Base-by-base conservation (phyloP, 2,888 invertebrate species). In the Halocaridina rubra region DNA sequence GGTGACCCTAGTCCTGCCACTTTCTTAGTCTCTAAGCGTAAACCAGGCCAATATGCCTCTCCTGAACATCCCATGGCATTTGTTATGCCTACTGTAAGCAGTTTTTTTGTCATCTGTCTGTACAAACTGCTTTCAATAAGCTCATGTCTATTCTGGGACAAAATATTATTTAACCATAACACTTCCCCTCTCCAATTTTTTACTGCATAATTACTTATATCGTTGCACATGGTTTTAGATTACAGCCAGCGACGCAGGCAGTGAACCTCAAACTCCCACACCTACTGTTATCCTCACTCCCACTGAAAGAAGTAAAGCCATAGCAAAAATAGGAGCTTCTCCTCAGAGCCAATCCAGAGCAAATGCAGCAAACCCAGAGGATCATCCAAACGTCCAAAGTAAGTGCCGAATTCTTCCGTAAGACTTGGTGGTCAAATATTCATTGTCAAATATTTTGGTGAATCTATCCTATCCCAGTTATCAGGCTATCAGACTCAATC, bases 31-130 rank as follows among this genome's bases (percentile, higher is more conserved):
- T 71, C 53, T 46, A 82, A 78, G 29, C 19, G 82, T 16, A 82
- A 82, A 46, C 29, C 82, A 1, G 81, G 57, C 0, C 77, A 53
- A 4, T 77, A 82, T 33, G 69, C 77, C 24, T 10, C 77, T 13
- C 59, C 82, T 2, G 82, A 82, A 19, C 82, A 82, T 22, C 82
- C 82, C 3, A 82, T 82, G 82, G 82, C 82, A 19, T 71, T 82
- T 24, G 77, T 82, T 46, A 19, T 82, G 33, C 82, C 82, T 24
- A 77, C 82, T 19, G 82, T 82, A 33, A 78, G 82, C 71, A 76
- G n/a, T n/a, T n/a, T n/a, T n/a, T n/a, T n/a, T n/a, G n/a, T n/a
- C n/a, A n/a, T n/a, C n/a, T n/a, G n/a, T n/a, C n/a, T n/a, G n/a
- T n/a, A n/a, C n/a, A n/a, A n/a, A n/a, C n/a, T n/a, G n/a, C n/a